These are phyloP conservation scores for Melipona quadrifasciata DNA, from an alignment of 1,140 invertebrate genomes.

Conservation along the genomic window DNA sequence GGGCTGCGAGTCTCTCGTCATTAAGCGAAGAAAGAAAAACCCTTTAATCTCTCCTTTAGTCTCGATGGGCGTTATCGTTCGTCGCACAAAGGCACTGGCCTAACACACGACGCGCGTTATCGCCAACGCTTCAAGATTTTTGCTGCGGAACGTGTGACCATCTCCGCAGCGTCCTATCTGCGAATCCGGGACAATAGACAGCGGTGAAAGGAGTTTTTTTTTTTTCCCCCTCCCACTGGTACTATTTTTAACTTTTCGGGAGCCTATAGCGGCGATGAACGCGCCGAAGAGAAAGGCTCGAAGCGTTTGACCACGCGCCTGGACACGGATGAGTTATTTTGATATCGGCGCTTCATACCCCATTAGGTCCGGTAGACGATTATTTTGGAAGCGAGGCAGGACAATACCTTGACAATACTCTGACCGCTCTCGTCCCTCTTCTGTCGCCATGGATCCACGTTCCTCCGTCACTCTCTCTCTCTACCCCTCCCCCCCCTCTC, in stretches of 20 bases:
- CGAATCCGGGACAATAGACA: slow-evolving; percentile 55
- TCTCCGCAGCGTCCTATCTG: slow-evolving; percentile 41
- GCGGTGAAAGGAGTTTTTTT: slow-evolving; percentile 61
- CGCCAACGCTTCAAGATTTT: slow-evolving; percentile 53
- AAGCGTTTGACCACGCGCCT: slow-evolving; percentile 59
- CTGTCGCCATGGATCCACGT: slow-evolving; percentile 22
- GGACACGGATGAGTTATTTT: slow-evolving; percentile 75
- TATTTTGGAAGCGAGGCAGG: slow-evolving; percentile 73
- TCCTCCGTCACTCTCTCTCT: too few relatives aligned
- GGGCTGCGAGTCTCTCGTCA: not conserved
- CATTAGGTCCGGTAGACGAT: slow-evolving; percentile 77
- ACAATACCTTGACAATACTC: slow-evolving; percentile 79
- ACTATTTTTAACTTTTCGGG: slow-evolving; percentile 61
- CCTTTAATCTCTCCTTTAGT: not conserved
- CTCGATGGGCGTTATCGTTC: not conserved
- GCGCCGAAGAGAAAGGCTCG: slow-evolving; percentile 45
- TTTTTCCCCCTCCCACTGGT: not conserved
- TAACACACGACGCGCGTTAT: not conserved
- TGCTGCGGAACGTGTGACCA: not conserved
- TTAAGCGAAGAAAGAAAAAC: not conserved
- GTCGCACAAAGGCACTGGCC: not conserved
- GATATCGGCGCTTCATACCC: slow-evolving; percentile 79
- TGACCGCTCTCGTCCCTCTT: slow-evolving; percentile 60
- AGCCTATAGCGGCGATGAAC: slow-evolving; percentile 25
- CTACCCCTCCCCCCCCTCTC: not conserved